Base-by-base conservation (phyloP, 2,113 vertebrate species). In the Leucopsar rothschildi region DNA sequence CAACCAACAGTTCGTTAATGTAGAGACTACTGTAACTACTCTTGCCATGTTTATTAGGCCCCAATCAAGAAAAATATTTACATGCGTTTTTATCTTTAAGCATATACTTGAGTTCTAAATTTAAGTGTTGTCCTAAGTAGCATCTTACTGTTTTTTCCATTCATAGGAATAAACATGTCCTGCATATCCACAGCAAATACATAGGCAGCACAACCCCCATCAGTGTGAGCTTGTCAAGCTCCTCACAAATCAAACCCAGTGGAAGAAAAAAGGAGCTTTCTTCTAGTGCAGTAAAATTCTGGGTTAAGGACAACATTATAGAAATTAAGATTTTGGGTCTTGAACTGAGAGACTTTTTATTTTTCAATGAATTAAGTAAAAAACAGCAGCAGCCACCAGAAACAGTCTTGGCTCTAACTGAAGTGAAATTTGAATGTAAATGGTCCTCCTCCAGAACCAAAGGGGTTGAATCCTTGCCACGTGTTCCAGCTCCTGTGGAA, bases 361-460 rank as follows among this genome's bases (percentile, higher is more conserved):
- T 97, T 97, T 97, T 92, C 77, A 97, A 86, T 3, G 39, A 92
- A 82, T 94, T 83, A 89, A 61, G 94, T 95, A 97, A 94, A 94
- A 96, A 97, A 86, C 82, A 97, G 66, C 82, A 95, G 86, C 81
- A 86, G 94, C 91, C 87, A 89, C 80, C 88, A 61, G 76, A 92
- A 95, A 88, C 86, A 96, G 96, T 97, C 94, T 94, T 95, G 94
- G 90, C 97, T 96, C 99, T 98, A 99, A 98, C 99, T 99, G 97
- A 98, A 99, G 97, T 98, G 98, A 88, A 99, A 99, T 96, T 99
- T 99, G 95, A 99, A 99, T 97, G 98, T 98, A 94, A 99, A 99
- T 11, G 99, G 98, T 97, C 99, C 99, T 94, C 98, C 98, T 93
- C 98, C 98, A 4, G 99, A 99, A 82, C 99, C 98, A 17, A 99